Evolutionary conservation across 2,888 invertebrate genomes (phyloP).

Genomic region (Spilosoma lubricipeda): DNA sequence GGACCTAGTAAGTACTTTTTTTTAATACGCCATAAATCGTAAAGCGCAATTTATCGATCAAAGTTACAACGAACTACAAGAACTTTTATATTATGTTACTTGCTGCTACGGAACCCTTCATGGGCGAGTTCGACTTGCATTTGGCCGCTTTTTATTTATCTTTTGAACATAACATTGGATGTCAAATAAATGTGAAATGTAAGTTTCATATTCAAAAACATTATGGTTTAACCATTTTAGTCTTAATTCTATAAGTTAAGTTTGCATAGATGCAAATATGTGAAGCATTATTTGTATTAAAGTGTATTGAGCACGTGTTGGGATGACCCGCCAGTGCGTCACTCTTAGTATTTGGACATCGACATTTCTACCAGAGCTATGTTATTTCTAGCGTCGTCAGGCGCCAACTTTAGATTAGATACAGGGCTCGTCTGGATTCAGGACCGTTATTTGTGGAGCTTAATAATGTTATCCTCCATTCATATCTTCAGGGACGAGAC

Average conservation of each 20-base stretch:
- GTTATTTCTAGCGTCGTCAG: conserved; percentile 78
- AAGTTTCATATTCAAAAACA: conserved; percentile 19
- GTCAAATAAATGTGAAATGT: conserved; percentile 13
- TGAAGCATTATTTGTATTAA: conserved; percentile 7
- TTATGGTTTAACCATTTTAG: conserved; percentile 5
- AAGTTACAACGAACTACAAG: too few relatives aligned
- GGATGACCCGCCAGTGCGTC: conserved; percentile 67
- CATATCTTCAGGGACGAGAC: conserved; percentile 60
- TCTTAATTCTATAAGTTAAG: too few relatives aligned
- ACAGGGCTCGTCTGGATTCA: conserved; percentile 79
- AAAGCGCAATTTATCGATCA: too few relatives aligned
- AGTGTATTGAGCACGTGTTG: conserved; percentile 43
- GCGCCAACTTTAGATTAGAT: conserved; percentile 79
- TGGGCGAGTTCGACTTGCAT: too few relatives aligned
- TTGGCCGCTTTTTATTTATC: conserved; percentile 21
- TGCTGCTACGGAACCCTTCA: too few relatives aligned
- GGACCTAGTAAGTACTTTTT: too few relatives aligned
- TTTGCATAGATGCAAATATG: not conserved
- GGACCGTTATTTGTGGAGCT: conserved; percentile 74
- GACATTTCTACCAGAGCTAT: conserved; percentile 74
- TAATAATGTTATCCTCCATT: conserved; percentile 73
- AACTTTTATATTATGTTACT: too few relatives aligned
- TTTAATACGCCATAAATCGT: too few relatives aligned
- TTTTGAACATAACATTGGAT: conserved; percentile 16
- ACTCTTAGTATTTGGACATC: conserved; percentile 70